Base-by-base conservation (phyloP, 2,113 vertebrate species). In the Neodontobutis hainanensis region DNA sequence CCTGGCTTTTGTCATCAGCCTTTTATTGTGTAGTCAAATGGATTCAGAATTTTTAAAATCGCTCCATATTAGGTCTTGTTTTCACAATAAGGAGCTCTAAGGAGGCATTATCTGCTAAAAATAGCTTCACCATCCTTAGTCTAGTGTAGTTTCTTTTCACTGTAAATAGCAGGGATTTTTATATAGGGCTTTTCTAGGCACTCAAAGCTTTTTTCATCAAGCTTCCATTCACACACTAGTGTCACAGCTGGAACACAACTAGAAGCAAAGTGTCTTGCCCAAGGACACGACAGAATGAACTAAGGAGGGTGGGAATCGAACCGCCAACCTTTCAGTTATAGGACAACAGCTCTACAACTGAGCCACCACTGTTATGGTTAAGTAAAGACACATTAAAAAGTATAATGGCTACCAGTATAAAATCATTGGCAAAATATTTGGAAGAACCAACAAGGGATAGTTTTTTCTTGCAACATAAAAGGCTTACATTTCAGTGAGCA, bases 401-500 rank as follows among this genome's bases (percentile, higher is more conserved):
- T 51, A 42, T 12, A 48, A 68, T n/a, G 8, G 43, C 49, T 57
- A 47, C n/a, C 38, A 34, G 12, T 40, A 1, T 32, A 27, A 61
- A 16, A 61, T 63, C 42, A 36, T 52, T 44, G 11, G 12, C 11
- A 36, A 7, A 36, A 3, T 57, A 35, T 32, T 59, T 51, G 15
- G 19, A 57, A 42, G 3, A 4, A 47, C 38, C 8, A 43, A 43
- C 7, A 11, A 11, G 42, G 35, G 8, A 6, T n/a, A 43, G 7
- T 1, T 5, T 53, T 38, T 8, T 38, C n/a, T 38, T 56, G 6
- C 51, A 52, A 16, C 38, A 14, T 14, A 40, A 43, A 6, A 43
- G n/a, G 10, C 97, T 94, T 90, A 99, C 97, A 98, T 89, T 53
- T 96, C 93, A 6, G 93, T 96, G 85, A 99, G 93, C 92, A 95